phyloP scores from a whole-genome alignment of 2,888 invertebrate species.

The Lasius fuliginosus region DNA sequence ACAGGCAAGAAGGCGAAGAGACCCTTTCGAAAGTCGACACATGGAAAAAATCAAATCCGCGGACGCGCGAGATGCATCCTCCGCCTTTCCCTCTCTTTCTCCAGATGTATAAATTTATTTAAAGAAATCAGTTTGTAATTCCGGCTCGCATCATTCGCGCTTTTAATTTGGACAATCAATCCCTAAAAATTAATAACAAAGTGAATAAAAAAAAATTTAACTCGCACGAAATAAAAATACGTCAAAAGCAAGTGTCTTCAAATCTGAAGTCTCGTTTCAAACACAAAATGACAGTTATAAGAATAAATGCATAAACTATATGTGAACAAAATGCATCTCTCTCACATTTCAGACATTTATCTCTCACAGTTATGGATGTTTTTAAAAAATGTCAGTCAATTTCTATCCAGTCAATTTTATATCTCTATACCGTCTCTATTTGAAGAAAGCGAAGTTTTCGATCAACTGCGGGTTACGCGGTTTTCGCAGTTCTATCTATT shows the following conservation, averaged over 20 bases:
- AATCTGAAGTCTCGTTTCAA: neutral
- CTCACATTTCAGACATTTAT: neutral
- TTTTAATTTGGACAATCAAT: neutral
- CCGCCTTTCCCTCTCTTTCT: neutral
- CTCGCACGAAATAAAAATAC: neutral
- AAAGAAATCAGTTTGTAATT: neutral
- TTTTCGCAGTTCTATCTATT: neutral
- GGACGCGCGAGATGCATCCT: constrained; percentile 58
- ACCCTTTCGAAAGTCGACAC: constrained; percentile 63
- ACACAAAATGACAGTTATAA: neutral
- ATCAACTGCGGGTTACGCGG: neutral
- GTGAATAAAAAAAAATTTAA: neutral
- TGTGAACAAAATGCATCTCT: neutral
- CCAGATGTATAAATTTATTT: constrained; percentile 4
- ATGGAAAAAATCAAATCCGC: constrained; percentile 67
- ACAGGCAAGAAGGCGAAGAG: constrained; percentile 54
- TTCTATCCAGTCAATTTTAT: neutral
- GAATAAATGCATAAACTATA: neutral
- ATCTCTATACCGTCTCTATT: neutral
- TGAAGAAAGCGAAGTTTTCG: neutral
- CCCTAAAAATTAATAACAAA: neutral
- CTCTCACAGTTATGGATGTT: neutral
- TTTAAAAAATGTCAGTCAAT: neutral
- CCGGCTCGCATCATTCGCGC: neutral
- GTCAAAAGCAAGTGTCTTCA: neutral